phyloP scores from a whole-genome alignment of 2,797 vertebrate species.

The Somateria mollissima region DNA sequence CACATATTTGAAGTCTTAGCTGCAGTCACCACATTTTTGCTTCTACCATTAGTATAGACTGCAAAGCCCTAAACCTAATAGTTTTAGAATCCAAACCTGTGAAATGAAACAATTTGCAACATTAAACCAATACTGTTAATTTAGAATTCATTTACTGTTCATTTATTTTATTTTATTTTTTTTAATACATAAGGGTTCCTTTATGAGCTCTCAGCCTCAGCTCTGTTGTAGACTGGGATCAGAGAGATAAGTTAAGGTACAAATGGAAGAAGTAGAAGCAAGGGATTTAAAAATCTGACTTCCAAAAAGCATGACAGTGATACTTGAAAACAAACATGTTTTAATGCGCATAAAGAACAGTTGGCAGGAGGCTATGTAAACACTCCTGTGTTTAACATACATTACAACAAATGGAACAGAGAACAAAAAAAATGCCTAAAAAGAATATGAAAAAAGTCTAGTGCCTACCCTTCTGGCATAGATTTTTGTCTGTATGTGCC shows the following conservation, averaged over 20 bases:
- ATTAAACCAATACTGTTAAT: background rate
- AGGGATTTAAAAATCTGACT: background rate
- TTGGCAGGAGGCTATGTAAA: background rate
- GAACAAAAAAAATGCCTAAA: background rate
- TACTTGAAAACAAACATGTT: background rate
- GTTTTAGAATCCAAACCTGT: background rate
- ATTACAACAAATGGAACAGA: background rate
- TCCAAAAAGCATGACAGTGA: background rate
- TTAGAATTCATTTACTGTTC: background rate
- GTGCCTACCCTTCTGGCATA: constrained; percentile 90
- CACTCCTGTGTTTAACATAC: background rate
- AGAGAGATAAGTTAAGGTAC: background rate
- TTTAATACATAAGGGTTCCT: background rate
- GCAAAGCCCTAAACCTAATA: background rate
- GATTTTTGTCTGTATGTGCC: constrained; percentile 91
- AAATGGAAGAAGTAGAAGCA: background rate
- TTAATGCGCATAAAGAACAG: background rate
- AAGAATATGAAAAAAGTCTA: background rate
- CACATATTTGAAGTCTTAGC: background rate
- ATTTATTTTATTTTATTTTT: background rate
- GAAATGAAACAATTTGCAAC: constrained; percentile 6
- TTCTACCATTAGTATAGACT: constrained; percentile 6
- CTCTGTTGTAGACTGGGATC: background rate
- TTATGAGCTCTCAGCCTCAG: background rate
- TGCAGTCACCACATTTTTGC: background rate